Evolutionary conservation across 2,888 invertebrate species (phyloP).

Genomic region (Ectemnius cavifrons): DNA sequence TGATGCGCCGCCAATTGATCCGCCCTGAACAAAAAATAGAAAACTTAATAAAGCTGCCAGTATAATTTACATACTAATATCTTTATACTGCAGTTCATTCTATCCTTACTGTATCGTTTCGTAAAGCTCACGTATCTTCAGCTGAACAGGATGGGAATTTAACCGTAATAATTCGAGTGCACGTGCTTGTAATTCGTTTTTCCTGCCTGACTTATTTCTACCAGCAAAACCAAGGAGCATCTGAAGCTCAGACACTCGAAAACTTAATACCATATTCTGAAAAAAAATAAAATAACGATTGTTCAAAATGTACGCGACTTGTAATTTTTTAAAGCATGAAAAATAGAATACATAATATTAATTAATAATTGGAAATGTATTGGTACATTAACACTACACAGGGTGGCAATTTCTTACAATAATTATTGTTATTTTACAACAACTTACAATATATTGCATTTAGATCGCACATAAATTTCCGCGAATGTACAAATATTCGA

Average conservation of each 20-base stretch:
- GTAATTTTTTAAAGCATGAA: no score
- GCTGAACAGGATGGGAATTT: conserved; percentile 82
- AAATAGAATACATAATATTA: no score
- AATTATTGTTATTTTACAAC: no score
- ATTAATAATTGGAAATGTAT: no score
- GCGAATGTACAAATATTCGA: no score
- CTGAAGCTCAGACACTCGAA: conserved; percentile 92
- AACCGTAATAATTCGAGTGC: conserved; percentile 85
- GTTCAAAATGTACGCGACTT: no score
- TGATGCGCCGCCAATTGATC: conserved; percentile 74
- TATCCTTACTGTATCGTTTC: conserved; percentile 82
- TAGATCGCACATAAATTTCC: no score
- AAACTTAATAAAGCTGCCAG: neutral
- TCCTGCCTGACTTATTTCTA: conserved; percentile 88
- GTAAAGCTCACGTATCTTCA: conserved; percentile 85
- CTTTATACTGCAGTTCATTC: conserved; percentile 12
- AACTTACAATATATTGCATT: no score
- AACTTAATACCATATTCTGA: conserved; percentile 81
- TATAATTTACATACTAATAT: neutral
- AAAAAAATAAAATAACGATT: conserved; percentile 65
- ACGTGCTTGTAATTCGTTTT: conserved; percentile 87
- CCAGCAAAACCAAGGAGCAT: conserved; percentile 89
- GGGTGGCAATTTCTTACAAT: no score
- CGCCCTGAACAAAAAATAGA: conserved; percentile 61
- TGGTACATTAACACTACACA: no score